phyloP scores from a whole-genome alignment of 2,888 invertebrate species.

The Poecilobothrus nobilitatus region DNA sequence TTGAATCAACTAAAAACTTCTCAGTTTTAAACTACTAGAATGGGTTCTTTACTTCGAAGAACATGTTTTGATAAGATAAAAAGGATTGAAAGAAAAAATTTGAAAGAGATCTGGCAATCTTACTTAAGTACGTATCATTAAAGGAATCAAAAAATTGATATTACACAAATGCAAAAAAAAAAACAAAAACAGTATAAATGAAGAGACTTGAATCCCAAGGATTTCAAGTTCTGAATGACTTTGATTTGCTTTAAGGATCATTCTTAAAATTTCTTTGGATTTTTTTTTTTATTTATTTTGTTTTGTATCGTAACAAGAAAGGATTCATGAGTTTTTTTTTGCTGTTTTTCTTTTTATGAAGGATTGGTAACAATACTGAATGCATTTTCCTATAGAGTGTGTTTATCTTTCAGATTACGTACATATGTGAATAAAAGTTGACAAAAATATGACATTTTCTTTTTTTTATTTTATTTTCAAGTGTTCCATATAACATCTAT shows the following conservation, averaged over 20 bases:
- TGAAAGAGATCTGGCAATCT: too few relatives aligned
- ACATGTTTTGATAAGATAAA: too few relatives aligned
- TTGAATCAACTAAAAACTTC: too few relatives aligned
- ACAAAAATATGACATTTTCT: neutral
- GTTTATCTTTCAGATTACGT: neutral
- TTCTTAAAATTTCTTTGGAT: neutral
- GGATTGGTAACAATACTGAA: neutral
- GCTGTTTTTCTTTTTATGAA: neutral
- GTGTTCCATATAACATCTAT: conserved; percentile 1
- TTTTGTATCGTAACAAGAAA: neutral
- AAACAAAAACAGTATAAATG: too few relatives aligned
- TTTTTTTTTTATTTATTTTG: neutral
- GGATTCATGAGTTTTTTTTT: neutral
- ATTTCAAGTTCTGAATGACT: neutral
- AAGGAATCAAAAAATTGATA: neutral
- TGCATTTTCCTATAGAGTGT: neutral
- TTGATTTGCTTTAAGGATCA: conserved; percentile 6
- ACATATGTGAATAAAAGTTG: conserved; percentile 4
- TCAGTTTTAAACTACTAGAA: too few relatives aligned
- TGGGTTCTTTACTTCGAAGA: too few relatives aligned
- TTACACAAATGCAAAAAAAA: neutral
- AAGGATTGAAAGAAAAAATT: too few relatives aligned
- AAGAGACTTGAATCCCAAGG: conserved; percentile 1
- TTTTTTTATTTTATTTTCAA: neutral
- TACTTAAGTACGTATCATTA: neutral